These are phyloP conservation scores for Drosophila robusta DNA, from an alignment of 2,888 invertebrate species.

Conservation along the genomic window DNA sequence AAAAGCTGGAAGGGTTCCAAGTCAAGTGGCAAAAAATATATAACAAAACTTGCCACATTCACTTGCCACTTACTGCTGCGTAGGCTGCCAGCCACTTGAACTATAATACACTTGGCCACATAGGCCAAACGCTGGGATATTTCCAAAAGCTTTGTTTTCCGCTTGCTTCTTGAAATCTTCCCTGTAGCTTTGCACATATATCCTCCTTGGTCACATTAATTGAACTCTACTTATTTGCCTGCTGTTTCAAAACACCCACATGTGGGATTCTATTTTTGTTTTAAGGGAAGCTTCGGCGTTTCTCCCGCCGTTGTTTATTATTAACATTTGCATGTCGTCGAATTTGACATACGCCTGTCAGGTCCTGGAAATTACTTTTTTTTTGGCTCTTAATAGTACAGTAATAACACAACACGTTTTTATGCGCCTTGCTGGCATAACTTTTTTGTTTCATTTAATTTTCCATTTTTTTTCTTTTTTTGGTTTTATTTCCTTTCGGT, in stretches of 20 bases:
- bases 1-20: constrained; percentile 33
- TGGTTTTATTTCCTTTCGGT: constrained; percentile 10
- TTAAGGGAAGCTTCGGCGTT: not conserved
- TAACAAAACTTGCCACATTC: constrained; percentile 38
- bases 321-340: constrained; percentile 80
- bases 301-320: constrained; percentile 47
- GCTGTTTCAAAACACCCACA: not conserved
- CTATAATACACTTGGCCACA: constrained; percentile 5
- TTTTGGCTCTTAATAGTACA: constrained; percentile 26
- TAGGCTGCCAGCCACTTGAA: constrained; percentile 7
- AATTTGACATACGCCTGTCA: constrained; percentile 79
- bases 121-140: not conserved
- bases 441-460: constrained; percentile 33
- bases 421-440: constrained; percentile 40
- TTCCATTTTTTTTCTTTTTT: constrained; percentile 11
- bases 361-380: constrained; percentile 71
- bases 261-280: not conserved
- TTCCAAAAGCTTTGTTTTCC: not conserved
- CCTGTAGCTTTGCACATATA: too few relatives aligned
- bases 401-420: constrained; percentile 38
- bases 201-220: not conserved
- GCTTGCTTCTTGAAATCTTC: too few relatives aligned
- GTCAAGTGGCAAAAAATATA: constrained; percentile 37
- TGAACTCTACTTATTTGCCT: not conserved
- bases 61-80: constrained; percentile 32